phyloP scores from a whole-genome alignment of 2,888 invertebrate species.

The Drosophila atripex region DNA sequence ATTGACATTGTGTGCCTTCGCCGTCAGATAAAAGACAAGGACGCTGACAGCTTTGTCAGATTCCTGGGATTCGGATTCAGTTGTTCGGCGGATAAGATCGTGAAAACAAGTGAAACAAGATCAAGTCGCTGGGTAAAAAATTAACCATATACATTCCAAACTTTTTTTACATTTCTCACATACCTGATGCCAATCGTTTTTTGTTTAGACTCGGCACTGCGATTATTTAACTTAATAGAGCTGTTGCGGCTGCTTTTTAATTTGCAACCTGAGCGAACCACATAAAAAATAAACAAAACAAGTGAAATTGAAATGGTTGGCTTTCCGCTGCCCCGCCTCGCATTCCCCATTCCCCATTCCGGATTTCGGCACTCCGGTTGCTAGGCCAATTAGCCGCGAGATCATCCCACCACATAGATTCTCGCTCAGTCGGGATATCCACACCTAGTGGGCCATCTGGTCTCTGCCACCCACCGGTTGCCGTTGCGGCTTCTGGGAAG shows the following conservation, averaged over 20 bases:
- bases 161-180: slow-evolving; percentile 45
- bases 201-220: slow-evolving; percentile 58
- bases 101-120: slow-evolving; percentile 14
- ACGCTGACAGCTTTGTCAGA: slow-evolving; percentile 12
- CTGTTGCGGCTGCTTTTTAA: slow-evolving; percentile 44
- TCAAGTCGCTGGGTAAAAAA: too few species aligned
- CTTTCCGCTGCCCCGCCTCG: slow-evolving; percentile 30
- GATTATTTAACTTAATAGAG: slow-evolving; percentile 51
- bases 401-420: slow-evolving; percentile 21
- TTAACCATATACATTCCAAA: slow-evolving; percentile 1
- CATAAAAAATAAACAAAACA: slow-evolving; percentile 65
- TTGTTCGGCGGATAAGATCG: slow-evolving; percentile 11
- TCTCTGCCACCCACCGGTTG: slow-evolving; percentile 47
- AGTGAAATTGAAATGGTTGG: slow-evolving; percentile 33
- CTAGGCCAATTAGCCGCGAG: slow-evolving; percentile 23
- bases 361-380: slow-evolving; percentile 18
- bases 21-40: slow-evolving; percentile 29
- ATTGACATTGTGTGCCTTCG: slow-evolving; percentile 39
- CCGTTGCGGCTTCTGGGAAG: slow-evolving; percentile 34
- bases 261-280: slow-evolving; percentile 71
- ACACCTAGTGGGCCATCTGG: slow-evolving; percentile 62
- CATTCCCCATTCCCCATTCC: slow-evolving; percentile 13
- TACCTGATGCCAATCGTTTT: slow-evolving; percentile 44
- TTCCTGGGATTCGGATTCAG: slow-evolving; percentile 4
- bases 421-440: slow-evolving; percentile 10